Percentiles rank a stretch among this genome's conserved stretches.
These are phyloP conservation scores for Distichodus sexfasciatus DNA, from an alignment of 2,797 vertebrate genomes.

Conservation along the genomic window DNA sequence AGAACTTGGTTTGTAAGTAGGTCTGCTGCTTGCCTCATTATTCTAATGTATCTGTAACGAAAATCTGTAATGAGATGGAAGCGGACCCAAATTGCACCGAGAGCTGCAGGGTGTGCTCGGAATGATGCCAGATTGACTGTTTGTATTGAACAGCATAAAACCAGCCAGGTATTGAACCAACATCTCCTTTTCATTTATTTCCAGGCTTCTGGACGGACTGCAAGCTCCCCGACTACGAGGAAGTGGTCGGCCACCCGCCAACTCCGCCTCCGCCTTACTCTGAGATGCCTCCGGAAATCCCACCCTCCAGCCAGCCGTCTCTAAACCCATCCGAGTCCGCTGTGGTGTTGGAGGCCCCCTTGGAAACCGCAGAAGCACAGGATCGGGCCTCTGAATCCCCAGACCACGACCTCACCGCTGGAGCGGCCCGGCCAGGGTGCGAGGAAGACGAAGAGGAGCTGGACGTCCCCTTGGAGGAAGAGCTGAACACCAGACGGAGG, in stretches of 20 bases:
- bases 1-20: too few species aligned
- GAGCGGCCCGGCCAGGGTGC: slow-evolving; percentile 41
- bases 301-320: slow-evolving; percentile 44
- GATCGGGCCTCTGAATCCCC: not conserved
- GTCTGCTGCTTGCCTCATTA: too few species aligned
- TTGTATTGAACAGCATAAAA: too few species aligned
- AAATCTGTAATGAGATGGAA: too few species aligned
- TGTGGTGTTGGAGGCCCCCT: slow-evolving; percentile 43
- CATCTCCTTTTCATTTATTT: not conserved
- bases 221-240: slow-evolving; percentile 82
- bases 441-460: slow-evolving; percentile 52
- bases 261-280: slow-evolving; percentile 81
- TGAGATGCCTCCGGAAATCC: slow-evolving; percentile 64
- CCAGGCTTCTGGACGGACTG: slow-evolving; percentile 81
- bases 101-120: too few species aligned
- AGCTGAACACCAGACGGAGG: slow-evolving; percentile 72
- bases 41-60: too few species aligned
- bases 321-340: slow-evolving; percentile 46
- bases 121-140: too few species aligned
- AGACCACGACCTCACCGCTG: slow-evolving; percentile 36
- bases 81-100: too few species aligned
- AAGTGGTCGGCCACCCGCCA: slow-evolving; percentile 79
- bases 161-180: not conserved
- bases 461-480: slow-evolving; percentile 53
- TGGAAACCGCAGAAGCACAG: slow-evolving; percentile 17